Evolutionary conservation across 2,888 invertebrate genomes (phyloP).

Genomic region (Podabrus alpinus): DNA sequence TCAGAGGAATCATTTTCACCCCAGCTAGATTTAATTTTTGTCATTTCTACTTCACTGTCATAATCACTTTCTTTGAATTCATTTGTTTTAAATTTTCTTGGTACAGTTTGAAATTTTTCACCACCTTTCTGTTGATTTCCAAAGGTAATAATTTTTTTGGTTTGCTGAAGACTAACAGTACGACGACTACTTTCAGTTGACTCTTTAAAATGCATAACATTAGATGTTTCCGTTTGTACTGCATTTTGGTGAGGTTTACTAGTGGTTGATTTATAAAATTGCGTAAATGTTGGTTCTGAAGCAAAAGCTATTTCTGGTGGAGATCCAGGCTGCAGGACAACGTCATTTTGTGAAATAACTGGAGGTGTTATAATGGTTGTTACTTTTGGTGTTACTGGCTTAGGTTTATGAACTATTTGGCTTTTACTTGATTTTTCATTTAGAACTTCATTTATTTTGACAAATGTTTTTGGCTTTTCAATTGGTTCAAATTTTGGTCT

Average conservation of each 20-base stretch:
- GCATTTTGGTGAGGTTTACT: constrained; percentile 64
- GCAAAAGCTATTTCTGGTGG: constrained; percentile 64
- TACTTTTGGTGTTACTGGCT: constrained; percentile 57
- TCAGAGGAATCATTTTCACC: constrained; percentile 63
- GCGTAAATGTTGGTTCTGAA: constrained; percentile 58
- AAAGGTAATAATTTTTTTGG: constrained; percentile 70
- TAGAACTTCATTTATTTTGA: constrained; percentile 48
- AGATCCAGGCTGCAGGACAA: constrained; percentile 60
- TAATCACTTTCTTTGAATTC: constrained; percentile 72
- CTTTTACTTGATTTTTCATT: constrained; percentile 52
- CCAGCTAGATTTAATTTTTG: constrained; percentile 67
- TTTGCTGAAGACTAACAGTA: constrained; percentile 71
- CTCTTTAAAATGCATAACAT: constrained; percentile 72
- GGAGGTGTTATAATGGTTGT: constrained; percentile 48
- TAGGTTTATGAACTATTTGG: constrained; percentile 59
- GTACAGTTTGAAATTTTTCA: constrained; percentile 50
- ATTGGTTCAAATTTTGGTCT: constrained; percentile 66
- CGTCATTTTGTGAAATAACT: constrained; percentile 43
- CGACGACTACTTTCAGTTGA: constrained; percentile 68
- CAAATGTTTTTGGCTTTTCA: constrained; percentile 50
- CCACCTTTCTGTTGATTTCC: constrained; percentile 57
- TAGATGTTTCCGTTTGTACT: constrained; percentile 69
- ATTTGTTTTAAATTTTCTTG: constrained; percentile 67
- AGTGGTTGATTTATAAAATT: constrained; percentile 62
- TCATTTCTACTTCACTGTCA: constrained; percentile 68